Conservation (phyloP, 2,888 invertebrate genomes). For the Tyria jacobaeae region DNA sequence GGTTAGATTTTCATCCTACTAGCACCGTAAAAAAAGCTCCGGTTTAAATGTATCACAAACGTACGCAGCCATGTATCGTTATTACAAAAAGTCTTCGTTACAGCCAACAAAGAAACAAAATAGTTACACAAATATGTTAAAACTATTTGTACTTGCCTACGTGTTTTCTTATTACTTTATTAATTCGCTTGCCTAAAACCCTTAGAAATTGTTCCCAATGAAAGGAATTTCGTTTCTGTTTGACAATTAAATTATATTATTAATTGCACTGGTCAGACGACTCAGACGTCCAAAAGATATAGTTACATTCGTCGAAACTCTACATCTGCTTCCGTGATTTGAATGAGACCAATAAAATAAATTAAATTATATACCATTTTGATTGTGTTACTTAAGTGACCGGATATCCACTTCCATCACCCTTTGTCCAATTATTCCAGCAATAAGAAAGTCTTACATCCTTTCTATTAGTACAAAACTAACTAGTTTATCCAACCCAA, state of each 20-base stretch:
- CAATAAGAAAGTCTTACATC: constrained; percentile 16
- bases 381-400: constrained; percentile 34
- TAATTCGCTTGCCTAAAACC: too few species aligned
- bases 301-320: not conserved
- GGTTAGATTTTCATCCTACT: too few species aligned
- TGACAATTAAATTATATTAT: not conserved
- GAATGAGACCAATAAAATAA: constrained; percentile 25
- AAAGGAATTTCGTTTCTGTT: too few species aligned
- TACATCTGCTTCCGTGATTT: constrained; percentile 26
- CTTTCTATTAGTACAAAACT: not conserved
- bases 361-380: constrained; percentile 24
- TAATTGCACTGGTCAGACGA: not conserved
- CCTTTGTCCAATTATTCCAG: constrained; percentile 19
- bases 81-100: too few species aligned
- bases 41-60: too few species aligned
- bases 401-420: constrained; percentile 41
- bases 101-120: too few species aligned
- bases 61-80: too few species aligned
- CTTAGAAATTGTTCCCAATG: too few species aligned
- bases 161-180: too few species aligned
- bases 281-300: not conserved
- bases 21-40: too few species aligned
- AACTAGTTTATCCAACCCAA: constrained; percentile 17
- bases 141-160: too few species aligned
- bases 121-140: too few species aligned